phyloP scores from a whole-genome alignment of 64 coral and sea anemone species.

The Orbicella faveolata region DNA sequence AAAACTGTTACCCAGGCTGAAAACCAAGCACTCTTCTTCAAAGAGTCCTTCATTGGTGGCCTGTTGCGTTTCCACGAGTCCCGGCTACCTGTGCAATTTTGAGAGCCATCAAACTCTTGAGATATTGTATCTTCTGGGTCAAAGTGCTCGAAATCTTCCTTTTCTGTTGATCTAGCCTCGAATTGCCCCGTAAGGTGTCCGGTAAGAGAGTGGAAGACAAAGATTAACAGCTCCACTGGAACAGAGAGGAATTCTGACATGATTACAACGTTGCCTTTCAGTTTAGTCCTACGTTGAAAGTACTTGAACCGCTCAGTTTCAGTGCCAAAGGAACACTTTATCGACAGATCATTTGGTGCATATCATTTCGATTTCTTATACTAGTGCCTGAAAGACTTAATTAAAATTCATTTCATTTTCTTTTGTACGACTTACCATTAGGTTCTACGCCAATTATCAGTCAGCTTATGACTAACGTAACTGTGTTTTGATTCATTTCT shows the following conservation, averaged over 20 bases:
- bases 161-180: not conserved
- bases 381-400: too few relatives aligned
- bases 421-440: too few relatives aligned
- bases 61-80: not conserved
- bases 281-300: too few relatives aligned
- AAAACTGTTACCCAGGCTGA: not conserved
- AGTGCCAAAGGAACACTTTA: too few relatives aligned
- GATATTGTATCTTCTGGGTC: not conserved
- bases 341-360: too few relatives aligned
- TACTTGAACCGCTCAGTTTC: too few relatives aligned
- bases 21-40: not conserved
- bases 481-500: too few relatives aligned
- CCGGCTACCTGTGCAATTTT: not conserved
- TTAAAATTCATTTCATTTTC: too few relatives aligned
- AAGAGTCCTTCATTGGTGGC: not conserved
- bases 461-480: too few relatives aligned
- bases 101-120: constrained; percentile 11
- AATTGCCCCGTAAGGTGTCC: not conserved
- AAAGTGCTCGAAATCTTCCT: not conserved
- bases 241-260: constrained; percentile 17
- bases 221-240: not conserved
- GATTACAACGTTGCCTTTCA: not conserved
- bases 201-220: not conserved
- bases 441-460: too few relatives aligned
- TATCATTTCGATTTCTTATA: too few relatives aligned